phyloP scores from a whole-genome alignment of 2,797 vertebrate species.

The Glyptemys insculpta region DNA sequence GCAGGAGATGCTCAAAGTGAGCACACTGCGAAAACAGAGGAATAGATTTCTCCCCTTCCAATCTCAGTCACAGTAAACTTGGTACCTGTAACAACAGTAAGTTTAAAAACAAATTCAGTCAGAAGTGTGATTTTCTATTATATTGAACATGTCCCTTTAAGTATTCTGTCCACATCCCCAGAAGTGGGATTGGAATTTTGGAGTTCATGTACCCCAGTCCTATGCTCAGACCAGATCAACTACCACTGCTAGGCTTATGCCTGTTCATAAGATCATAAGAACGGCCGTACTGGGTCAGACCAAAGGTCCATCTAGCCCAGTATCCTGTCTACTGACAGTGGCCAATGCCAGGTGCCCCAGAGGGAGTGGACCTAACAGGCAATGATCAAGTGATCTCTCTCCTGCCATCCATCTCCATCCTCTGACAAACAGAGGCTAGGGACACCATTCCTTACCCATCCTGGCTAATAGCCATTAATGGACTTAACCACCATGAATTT shows the following conservation, averaged over 20 bases:
- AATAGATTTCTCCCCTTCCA: constrained; percentile 25
- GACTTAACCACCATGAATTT: too few species aligned
- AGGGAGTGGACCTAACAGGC: too few species aligned
- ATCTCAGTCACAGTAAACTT: neutral
- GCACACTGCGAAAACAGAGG: constrained; percentile 42
- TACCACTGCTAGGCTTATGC: neutral
- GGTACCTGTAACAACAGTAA: neutral
- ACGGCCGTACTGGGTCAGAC: too few species aligned
- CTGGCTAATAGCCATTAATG: too few species aligned
- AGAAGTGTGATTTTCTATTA: neutral
- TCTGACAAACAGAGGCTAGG: too few species aligned
- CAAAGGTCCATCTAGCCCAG: too few species aligned
- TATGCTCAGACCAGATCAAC: rapidly evolving
- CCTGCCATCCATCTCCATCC: too few species aligned
- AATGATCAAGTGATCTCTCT: too few species aligned
- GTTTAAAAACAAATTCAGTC: too few species aligned
- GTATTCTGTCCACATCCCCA: neutral
- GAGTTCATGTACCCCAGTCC: neutral
- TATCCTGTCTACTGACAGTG: too few species aligned
- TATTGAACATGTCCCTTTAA: neutral
- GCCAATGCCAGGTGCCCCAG: too few species aligned
- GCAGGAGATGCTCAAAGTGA: neutral
- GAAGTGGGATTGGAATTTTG: neutral
- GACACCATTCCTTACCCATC: too few species aligned
- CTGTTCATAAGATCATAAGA: neutral